Conservation (phyloP, 2,113 vertebrate species). For the Tachycineta bicolor region DNA sequence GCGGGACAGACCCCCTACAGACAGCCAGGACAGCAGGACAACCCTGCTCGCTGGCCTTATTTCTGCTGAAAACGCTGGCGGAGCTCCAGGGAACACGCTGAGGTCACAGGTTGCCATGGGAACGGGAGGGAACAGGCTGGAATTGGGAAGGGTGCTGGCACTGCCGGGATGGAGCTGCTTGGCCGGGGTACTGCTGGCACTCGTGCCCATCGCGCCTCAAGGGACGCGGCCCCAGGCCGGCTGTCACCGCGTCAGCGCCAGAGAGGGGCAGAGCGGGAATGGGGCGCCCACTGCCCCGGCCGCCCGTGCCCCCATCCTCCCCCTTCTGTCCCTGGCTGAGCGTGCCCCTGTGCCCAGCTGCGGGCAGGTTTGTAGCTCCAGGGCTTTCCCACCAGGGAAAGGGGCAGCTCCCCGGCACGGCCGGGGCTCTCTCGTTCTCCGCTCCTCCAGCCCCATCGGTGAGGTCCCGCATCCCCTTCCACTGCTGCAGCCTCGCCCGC, state of each 20-base stretch:
- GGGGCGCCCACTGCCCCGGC: rapidly evolving
- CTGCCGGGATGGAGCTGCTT: background rate
- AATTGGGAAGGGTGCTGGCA: conserved; percentile 43
- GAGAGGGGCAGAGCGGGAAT: rapidly evolving
- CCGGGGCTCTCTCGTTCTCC: background rate
- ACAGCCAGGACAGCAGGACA: background rate
- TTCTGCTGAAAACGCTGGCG: background rate
- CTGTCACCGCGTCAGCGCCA: rapidly evolving
- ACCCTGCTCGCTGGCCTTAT: background rate
- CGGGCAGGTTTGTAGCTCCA: rapidly evolving
- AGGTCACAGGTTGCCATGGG: conserved; percentile 53
- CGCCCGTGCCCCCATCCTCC: rapidly evolving
- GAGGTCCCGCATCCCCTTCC: background rate
- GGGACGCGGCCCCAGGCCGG: rapidly evolving
- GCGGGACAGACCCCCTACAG: background rate
- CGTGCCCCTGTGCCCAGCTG: background rate
- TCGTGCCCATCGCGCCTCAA: rapidly evolving
- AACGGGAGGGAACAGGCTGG: conserved; percentile 16
- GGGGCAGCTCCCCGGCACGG: rapidly evolving
- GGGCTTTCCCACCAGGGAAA: background rate
- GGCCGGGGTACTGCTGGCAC: background rate
- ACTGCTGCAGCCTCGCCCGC: background rate
- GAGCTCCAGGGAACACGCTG: background rate
- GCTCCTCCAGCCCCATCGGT: rapidly evolving
- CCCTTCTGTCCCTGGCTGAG: rapidly evolving